Conservation (phyloP, 2,888 invertebrate genomes). For the Brachyptera putata region DNA sequence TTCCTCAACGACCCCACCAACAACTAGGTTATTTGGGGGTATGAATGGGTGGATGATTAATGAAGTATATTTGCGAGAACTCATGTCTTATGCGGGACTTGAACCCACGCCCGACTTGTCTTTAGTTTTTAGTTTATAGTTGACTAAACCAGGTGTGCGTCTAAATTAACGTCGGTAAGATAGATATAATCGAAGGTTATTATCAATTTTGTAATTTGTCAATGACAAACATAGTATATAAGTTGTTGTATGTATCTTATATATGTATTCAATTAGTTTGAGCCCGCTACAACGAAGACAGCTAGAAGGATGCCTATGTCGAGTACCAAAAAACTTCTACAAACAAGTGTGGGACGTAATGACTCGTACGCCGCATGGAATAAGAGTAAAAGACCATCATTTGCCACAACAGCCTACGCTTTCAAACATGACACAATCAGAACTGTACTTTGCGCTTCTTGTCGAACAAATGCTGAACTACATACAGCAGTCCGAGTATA, state of each 20-base stretch:
- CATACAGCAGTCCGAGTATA: conserved; percentile 61
- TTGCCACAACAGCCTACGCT: conserved; percentile 92
- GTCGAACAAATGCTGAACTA: conserved; percentile 79
- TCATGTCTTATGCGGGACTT: too few species aligned
- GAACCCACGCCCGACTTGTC: too few species aligned
- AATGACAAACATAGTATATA: too few species aligned
- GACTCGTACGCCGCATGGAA: conserved; percentile 81
- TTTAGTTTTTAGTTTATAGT: too few species aligned
- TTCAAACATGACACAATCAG: conserved; percentile 95
- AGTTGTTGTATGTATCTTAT: background rate
- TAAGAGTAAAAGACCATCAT: conserved; percentile 77
- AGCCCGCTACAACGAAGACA: conserved; percentile 81
- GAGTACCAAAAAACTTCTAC: conserved; percentile 93
- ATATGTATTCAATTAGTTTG: conserved; percentile 49
- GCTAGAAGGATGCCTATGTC: conserved; percentile 91
- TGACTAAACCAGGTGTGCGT: too few species aligned
- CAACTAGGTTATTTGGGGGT: too few species aligned
- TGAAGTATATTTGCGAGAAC: too few species aligned
- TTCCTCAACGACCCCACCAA: too few species aligned
- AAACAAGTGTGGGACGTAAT: conserved; percentile 95
- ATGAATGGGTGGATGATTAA: too few species aligned
- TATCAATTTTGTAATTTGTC: too few species aligned
- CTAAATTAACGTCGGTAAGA: too few species aligned
- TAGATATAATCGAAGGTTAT: too few species aligned
- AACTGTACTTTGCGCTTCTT: conserved; percentile 88